Evolutionary conservation across 2,113 vertebrate genomes (phyloP), one percentile per base, ranked within the genome.

Genomic region (Amphilophus citrinellus): DNA sequence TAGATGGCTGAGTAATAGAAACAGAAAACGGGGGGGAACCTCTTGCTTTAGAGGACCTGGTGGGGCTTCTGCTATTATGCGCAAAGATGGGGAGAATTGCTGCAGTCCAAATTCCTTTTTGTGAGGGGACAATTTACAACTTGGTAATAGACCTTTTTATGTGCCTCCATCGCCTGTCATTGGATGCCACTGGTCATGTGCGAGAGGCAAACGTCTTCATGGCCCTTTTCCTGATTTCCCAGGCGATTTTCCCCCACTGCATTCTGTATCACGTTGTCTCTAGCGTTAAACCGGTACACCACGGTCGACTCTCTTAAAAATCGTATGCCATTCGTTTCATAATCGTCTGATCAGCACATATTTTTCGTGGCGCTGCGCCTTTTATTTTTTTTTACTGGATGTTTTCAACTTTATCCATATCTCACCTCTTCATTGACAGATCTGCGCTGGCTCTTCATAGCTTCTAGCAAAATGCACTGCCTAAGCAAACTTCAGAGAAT

Each of bases 121-220:
- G 98, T 99, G 97, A 97, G 97, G 97, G 97, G 97, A 98, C 97
- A 98, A 99, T 99, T 99, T 99, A 99, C 98, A 98, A 96, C 98
- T 98, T 96, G 96, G 98, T 97, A 97, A 98, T 98, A 97, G 97
- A 98, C 96, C 96, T 97, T 98, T 99, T 99, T 98, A 99, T 97
- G 98, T 97, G 97, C 97, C 96, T 97, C 95, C 96, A 97, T 97
- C 96, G 97, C 95, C 97, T 97, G 96, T 97, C 97, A 99, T 99
- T 99, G 98, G 98, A 98, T 97, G 97, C 95, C 96, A 96, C 96
- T 97, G 97, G 97, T 99, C 98, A 99, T 98, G 98, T 98, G 98
- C 97, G 96, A 95, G 96, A 97, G 96, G 96, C 95, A 96, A 97
- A 96, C 94, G 96, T 97, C 97, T 98, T 97, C 97, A 98, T 97